phyloP scores from a whole-genome alignment of 2,113 vertebrate species.

The Mormyrus lacerda region DNA sequence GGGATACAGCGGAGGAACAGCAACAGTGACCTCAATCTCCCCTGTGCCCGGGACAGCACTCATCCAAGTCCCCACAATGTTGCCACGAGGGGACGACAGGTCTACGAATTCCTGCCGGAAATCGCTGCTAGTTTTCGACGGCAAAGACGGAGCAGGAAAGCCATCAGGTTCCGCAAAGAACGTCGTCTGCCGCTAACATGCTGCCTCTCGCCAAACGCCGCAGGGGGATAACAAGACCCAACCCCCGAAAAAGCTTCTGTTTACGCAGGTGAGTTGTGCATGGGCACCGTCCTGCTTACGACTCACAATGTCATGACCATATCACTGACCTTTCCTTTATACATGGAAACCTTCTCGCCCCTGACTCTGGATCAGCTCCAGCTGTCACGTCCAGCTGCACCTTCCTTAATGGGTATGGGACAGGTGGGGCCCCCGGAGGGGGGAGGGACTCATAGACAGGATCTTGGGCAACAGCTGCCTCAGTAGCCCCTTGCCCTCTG shows the following conservation, averaged over 20 bases:
- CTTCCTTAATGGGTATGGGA: conserved; percentile 28
- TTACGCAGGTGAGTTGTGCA: not conserved
- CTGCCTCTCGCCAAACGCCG: not conserved
- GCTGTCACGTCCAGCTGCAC: conserved; percentile 31
- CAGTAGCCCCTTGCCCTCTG: conserved; percentile 27
- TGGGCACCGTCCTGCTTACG: not conserved
- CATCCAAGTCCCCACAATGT: not conserved
- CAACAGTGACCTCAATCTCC: not conserved
- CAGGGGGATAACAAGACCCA: not conserved
- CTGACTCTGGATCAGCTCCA: conserved; percentile 16
- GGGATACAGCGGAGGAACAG: not conserved
- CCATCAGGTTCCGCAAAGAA: not conserved
- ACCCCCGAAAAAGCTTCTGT: not conserved
- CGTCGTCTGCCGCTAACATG: not conserved
- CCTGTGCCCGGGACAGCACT: not conserved
- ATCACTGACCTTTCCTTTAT: conserved; percentile 21
- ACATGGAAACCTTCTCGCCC: not conserved
- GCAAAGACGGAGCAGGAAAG: not conserved
- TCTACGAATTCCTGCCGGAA: not conserved
- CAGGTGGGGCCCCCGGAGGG: conserved; percentile 48
- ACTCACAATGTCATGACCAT: not conserved
- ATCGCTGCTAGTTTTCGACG: not conserved
- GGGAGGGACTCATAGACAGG: conserved; percentile 24
- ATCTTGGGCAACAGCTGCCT: conserved; percentile 49
- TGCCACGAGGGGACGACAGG: not conserved